Conservation (phyloP, 1,140 invertebrate genomes). For the Choristoneura fumiferana region DNA sequence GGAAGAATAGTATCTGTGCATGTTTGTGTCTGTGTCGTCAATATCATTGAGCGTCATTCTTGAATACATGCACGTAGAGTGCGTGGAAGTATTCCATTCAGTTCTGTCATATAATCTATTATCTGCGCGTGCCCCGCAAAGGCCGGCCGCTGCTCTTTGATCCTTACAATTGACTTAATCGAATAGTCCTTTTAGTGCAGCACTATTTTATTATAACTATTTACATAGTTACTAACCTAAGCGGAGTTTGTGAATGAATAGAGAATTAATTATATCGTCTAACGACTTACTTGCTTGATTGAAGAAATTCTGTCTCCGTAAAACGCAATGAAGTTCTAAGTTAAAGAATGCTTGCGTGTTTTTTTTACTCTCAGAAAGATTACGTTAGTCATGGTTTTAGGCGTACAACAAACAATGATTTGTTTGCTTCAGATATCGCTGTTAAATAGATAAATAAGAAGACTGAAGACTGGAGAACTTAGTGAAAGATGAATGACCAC, state of each 20-base stretch:
- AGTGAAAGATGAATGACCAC: conserved; percentile 38
- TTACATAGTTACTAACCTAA: too few species aligned
- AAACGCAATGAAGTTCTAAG: too few species aligned
- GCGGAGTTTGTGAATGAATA: conserved; percentile 23
- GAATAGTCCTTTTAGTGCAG: conserved; percentile 50
- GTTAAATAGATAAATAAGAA: conserved; percentile 1
- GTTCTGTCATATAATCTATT: conserved; percentile 21
- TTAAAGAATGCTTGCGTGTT: too few species aligned
- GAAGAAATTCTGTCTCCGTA: background rate
- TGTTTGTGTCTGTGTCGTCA: too few species aligned
- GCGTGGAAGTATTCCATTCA: conserved; percentile 46
- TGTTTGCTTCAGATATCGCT: conserved; percentile 11
- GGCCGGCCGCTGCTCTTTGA: conserved; percentile 47
- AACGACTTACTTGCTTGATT: too few species aligned
- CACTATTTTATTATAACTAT: conserved; percentile 34
- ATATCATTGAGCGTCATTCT: conserved; percentile 12
- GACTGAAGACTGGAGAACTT: conserved; percentile 22
- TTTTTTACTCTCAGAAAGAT: background rate
- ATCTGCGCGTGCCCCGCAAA: conserved; percentile 24
- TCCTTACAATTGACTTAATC: conserved; percentile 61
- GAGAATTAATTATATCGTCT: too few species aligned
- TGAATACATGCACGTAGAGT: conserved; percentile 20
- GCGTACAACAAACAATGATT: conserved; percentile 13
- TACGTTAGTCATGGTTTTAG: conserved; percentile 3
- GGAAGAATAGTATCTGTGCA: too few species aligned